Percentiles rank a stretch among this genome's conserved stretches.
These are phyloP conservation scores for Callospermophilus lateralis DNA, from an alignment of 2,113 vertebrate genomes.

Conservation along the genomic window DNA sequence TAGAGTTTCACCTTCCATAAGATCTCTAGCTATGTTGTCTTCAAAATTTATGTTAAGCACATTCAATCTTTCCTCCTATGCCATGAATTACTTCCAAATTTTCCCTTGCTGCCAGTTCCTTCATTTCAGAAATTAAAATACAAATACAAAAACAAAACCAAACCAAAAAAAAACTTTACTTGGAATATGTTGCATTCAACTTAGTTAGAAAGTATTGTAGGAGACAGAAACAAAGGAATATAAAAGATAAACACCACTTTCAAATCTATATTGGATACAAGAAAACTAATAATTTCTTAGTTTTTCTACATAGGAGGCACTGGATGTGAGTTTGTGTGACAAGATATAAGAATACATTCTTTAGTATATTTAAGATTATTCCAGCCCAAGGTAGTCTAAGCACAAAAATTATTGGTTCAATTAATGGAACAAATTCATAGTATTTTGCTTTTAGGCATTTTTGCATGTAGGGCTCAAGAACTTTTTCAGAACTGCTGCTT, in stretches of 20 bases:
- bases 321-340: neutral
- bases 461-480: neutral
- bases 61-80: too few relatives aligned
- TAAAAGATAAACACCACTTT: neutral
- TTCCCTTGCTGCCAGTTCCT: neutral
- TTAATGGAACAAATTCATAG: neutral
- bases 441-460: neutral
- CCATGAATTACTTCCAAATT: fast-evolving
- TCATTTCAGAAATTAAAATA: neutral
- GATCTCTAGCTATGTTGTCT: neutral
- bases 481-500: neutral
- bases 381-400: neutral
- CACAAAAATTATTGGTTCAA: neutral
- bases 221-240: too few relatives aligned
- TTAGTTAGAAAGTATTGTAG: neutral
- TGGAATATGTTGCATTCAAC: neutral
- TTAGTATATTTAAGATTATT: neutral
- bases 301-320: neutral
- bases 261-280: neutral
- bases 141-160: too few relatives aligned
- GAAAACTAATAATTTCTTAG: neutral
- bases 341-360: neutral
- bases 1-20: neutral
- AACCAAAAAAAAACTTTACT: neutral
- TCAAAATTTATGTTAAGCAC: neutral